These are phyloP conservation scores for Masnerella sp. DNA, from an alignment of 2,888 invertebrate genomes.

Conservation along the genomic window DNA sequence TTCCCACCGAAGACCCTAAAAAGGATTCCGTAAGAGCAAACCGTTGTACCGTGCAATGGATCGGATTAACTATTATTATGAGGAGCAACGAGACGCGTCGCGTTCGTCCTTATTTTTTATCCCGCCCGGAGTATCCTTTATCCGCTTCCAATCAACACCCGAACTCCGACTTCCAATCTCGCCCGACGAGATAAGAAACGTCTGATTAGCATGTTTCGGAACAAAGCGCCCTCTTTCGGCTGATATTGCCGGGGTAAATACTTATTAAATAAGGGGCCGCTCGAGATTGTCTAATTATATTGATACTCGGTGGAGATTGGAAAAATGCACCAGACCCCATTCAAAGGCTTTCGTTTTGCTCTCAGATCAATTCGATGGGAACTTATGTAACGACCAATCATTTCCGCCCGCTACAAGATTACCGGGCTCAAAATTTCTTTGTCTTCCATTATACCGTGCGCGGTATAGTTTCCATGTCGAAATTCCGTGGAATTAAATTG, in stretches of 20 bases:
- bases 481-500: too few species aligned
- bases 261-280: conserved; percentile 35
- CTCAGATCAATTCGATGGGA: too few species aligned
- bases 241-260: conserved; percentile 22
- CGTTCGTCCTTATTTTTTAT: conserved; percentile 41
- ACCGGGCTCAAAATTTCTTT: too few species aligned
- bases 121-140: conserved; percentile 16
- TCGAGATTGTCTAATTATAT: conserved; percentile 25
- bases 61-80: conserved; percentile 77
- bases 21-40: conserved; percentile 74
- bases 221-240: conserved; percentile 21
- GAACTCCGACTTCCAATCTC: conserved; percentile 40
- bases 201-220: conserved; percentile 45
- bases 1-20: conserved; percentile 64
- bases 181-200: conserved; percentile 20
- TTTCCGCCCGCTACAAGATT: too few species aligned
- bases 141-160: conserved; percentile 47
- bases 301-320: conserved; percentile 7
- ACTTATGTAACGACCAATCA: too few species aligned
- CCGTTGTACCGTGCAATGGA: conserved; percentile 75
- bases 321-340: not conserved
- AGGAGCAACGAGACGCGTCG: conserved; percentile 74
- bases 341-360: too few species aligned
- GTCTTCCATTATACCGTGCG: too few species aligned
- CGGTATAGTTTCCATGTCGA: too few species aligned